These are phyloP conservation scores for Zootermopsis nevadensis DNA, from an alignment of 2,888 invertebrate genomes.

Conservation along the genomic window DNA sequence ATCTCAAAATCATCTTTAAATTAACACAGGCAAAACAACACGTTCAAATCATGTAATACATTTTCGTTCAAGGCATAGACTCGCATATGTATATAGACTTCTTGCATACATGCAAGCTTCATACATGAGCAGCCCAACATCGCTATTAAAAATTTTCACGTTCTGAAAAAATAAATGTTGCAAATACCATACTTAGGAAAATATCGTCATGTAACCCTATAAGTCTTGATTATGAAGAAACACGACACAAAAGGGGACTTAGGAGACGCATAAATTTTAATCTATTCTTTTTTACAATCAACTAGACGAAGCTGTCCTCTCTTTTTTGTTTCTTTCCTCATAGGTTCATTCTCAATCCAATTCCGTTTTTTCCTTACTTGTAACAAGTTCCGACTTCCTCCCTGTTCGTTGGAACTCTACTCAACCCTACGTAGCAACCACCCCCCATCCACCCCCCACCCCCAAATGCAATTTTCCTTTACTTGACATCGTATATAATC, in stretches of 20 bases:
- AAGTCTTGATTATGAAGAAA: background rate
- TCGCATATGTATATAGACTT: too few relatives aligned
- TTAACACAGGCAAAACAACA: too few relatives aligned
- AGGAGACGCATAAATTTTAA: slow-evolving; percentile 33
- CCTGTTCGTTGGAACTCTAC: background rate
- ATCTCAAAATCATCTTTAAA: too few relatives aligned
- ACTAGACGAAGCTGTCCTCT: background rate
- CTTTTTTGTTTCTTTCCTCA: background rate
- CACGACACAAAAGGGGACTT: background rate
- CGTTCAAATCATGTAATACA: too few relatives aligned
- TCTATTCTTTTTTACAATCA: slow-evolving; percentile 12
- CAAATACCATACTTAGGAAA: background rate
- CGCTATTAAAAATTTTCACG: background rate
- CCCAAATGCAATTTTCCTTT: slow-evolving; percentile 47
- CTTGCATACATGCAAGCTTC: background rate
- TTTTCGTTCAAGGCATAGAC: too few relatives aligned
- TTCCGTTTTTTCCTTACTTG: slow-evolving; percentile 36
- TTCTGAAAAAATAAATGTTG: background rate
- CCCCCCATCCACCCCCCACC: background rate
- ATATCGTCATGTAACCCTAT: background rate
- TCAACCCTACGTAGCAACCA: slow-evolving; percentile 40
- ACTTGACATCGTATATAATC: slow-evolving; percentile 47
- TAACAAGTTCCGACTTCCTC: slow-evolving; percentile 24
- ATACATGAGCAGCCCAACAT: background rate
- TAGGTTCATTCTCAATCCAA: slow-evolving; percentile 29